Evolutionary conservation across 2,888 invertebrate genomes (phyloP), one percentile per base, ranked within the genome.

Genomic region (Xestia rhomboidea): DNA sequence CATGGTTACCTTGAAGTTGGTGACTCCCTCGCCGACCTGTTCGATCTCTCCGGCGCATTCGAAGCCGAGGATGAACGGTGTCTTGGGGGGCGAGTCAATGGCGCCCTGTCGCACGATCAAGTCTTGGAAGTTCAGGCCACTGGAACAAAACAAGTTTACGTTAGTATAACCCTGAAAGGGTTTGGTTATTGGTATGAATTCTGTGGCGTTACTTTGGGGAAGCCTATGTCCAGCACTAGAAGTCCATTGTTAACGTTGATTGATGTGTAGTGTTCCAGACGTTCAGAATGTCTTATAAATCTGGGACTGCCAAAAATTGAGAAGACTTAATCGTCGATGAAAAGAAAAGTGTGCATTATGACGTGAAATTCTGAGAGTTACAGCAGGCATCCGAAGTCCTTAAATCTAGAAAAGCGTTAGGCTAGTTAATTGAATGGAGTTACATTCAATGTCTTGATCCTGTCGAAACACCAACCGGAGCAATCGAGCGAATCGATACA

Each of bases 121-220:
- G 93, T 99, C 99, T 96, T 98, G 98, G 97, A 99, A 99, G 95
- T 98, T 99, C 88, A 99, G 96, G 30, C 99, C 99, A 93, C 99
- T 99, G 97, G 77, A 97, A 97, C 94, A 94, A 96, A 85, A 74
- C 74, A 88, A 81, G 79, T 34, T 24, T 62, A 79, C 15, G 54
- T 81, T 38, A 76, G 62, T 44, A 69, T 41, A 34, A 2, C 5
- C 34, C 34, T 83, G 62, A 41, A 6, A n/a, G 1, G 21, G 24
- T 24, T 44, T 66, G 21, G 7, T 57, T 15, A 30, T 13, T 11
- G 46, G 15, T 34, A 46, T 24, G 24, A 27, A n/a, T 38, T 27
- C 27, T 71, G 18, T 24, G 38, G 27, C 3, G 4, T 49, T 18
- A 18, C 18, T 30, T 24, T 3, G 18, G 4, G 13, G 24, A 34